phyloP scores from a whole-genome alignment of 2,113 vertebrate species.

The Erinaceus europaeus region DNA sequence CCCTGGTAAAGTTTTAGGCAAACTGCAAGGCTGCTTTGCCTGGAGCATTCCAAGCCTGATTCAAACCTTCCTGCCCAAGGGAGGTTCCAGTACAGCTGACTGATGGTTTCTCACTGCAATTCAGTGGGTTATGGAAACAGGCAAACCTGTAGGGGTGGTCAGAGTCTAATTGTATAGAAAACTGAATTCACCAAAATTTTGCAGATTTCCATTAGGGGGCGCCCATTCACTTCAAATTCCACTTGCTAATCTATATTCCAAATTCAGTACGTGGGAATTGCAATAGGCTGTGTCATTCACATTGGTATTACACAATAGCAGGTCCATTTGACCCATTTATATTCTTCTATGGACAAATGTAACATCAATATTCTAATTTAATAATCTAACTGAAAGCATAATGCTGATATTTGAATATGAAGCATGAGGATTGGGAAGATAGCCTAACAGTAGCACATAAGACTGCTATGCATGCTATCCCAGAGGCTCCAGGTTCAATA shows the following conservation, averaged over 20 bases:
- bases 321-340: background rate
- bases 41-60: background rate
- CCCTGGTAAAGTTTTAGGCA: no score
- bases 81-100: background rate
- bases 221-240: background rate
- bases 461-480: no score
- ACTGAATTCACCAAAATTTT: background rate
- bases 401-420: background rate
- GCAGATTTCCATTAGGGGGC: background rate
- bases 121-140: background rate
- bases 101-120: background rate
- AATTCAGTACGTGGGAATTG: background rate
- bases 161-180: background rate
- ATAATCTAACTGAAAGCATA: background rate
- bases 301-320: background rate
- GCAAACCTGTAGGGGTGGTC: background rate
- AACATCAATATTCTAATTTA: no score
- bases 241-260: background rate
- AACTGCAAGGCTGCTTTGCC: no score
- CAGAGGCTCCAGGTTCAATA: no score
- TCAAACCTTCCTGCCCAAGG: background rate
- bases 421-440: no score
- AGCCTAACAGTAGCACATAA: no score
- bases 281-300: background rate
- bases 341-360: no score